Evolutionary conservation across 92 coral and sea anemone genomes (phyloP).

Genomic region (Muricea muricata): DNA sequence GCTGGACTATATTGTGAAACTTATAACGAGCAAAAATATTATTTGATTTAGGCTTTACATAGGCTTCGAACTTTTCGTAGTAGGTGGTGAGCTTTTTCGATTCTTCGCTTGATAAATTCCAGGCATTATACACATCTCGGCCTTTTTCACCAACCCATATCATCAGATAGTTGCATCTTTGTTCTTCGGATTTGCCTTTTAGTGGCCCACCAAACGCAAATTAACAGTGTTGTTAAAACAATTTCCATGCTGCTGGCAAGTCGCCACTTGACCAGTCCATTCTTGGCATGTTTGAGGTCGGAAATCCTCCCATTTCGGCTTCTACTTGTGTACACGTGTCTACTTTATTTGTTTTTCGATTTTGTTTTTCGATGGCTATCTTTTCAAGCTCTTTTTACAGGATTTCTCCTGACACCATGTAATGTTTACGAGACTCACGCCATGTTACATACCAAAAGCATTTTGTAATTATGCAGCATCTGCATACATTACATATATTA

Average conservation of each 20-base stretch:
- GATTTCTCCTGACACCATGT: no score
- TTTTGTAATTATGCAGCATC: no score
- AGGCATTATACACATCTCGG: constrained; percentile 59
- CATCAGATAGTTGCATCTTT: no score
- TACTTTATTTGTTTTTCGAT: not conserved
- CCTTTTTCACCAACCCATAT: constrained; percentile 67
- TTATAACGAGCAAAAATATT: constrained; percentile 63
- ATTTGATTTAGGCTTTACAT: no score
- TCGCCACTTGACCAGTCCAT: constrained; percentile 61
- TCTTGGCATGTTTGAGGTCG: constrained; percentile 35
- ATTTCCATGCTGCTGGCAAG: constrained; percentile 51
- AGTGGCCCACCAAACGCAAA: no score
- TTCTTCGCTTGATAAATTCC: constrained; percentile 62
- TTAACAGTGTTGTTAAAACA: constrained; percentile 60
- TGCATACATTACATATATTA: no score
- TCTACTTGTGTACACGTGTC: not conserved
- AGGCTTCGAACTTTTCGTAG: no score
- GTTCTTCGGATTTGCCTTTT: no score
- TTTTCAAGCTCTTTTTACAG: no score
- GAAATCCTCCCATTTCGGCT: constrained; percentile 12
- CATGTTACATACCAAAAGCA: no score
- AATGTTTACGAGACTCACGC: no score
- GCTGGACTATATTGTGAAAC: constrained; percentile 55
- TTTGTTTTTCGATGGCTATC: not conserved
- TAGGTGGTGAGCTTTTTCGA: constrained; percentile 1